Evolutionary conservation across 2,113 vertebrate species (phyloP).

Genomic region (Hoplias malabaricus): DNA sequence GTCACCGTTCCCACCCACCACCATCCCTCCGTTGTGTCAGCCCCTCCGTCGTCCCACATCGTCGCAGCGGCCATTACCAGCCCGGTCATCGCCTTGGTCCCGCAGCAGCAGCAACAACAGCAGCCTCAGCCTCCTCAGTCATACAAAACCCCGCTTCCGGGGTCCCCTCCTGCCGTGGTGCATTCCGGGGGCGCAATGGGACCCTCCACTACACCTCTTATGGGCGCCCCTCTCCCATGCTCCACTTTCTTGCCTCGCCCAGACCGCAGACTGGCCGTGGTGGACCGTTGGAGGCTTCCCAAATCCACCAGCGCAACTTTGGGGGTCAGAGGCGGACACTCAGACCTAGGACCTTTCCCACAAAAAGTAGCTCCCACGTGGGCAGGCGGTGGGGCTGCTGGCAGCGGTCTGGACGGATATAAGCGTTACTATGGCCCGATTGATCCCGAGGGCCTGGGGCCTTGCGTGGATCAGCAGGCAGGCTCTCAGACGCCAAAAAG

Average conservation of each 20-base stretch:
- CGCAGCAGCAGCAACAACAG: conserved; percentile 73
- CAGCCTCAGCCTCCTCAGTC: conserved; percentile 69
- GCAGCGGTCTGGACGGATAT: conserved; percentile 83
- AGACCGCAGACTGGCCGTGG: conserved; percentile 79
- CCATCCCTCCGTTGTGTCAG: conserved; percentile 68
- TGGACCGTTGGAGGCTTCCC: conserved; percentile 87
- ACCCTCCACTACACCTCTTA: conserved; percentile 74
- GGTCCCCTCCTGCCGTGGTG: conserved; percentile 78
- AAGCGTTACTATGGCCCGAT: conserved; percentile 91
- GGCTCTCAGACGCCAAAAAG: conserved; percentile 81
- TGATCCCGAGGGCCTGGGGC: conserved; percentile 87
- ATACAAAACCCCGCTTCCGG: conserved; percentile 75
- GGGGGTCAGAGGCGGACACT: conserved; percentile 69
- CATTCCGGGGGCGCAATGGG: conserved; percentile 78
- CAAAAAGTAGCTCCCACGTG: conserved; percentile 74
- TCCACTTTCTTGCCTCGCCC: conserved; percentile 85
- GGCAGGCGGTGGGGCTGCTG: conserved; percentile 59
- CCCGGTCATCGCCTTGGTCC: conserved; percentile 69
- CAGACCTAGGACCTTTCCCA: conserved; percentile 72
- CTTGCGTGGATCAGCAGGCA: conserved; percentile 78
- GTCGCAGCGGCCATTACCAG: conserved; percentile 69
- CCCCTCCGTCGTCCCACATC: conserved; percentile 69
- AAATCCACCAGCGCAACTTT: conserved; percentile 77
- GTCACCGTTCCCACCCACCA: conserved; percentile 68
- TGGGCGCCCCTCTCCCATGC: conserved; percentile 80